Conservation (phyloP, 1,140 invertebrate species). For the Anoplolepis gracilipes region DNA sequence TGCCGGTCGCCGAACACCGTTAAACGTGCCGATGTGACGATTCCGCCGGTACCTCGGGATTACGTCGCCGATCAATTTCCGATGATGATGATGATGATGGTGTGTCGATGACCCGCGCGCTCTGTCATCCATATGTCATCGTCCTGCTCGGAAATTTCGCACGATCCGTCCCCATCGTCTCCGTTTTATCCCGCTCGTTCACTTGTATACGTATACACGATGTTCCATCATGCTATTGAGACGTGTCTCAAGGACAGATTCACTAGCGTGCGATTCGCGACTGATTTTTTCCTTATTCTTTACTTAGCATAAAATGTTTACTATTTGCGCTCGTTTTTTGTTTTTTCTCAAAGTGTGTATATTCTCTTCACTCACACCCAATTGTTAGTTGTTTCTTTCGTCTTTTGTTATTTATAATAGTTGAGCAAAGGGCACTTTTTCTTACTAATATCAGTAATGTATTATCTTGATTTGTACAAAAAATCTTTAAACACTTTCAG, state of each 20-base stretch:
- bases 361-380: no score
- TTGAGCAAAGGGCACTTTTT: background rate
- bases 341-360: background rate
- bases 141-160: background rate
- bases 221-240: constrained; percentile 2
- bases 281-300: background rate
- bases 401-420: background rate
- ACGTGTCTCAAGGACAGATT: background rate
- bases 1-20: constrained; percentile 50
- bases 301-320: background rate
- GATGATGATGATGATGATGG: background rate
- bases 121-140: constrained; percentile 70
- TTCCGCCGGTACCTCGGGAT: constrained; percentile 50
- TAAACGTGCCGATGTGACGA: constrained; percentile 40
- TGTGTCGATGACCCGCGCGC: constrained; percentile 58
- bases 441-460: background rate
- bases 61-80: constrained; percentile 23
- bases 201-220: constrained; percentile 12
- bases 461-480: background rate
- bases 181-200: background rate
- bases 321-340: background rate
- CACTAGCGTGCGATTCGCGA: background rate
- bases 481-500: background rate
- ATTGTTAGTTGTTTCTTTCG: background rate
- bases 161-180: background rate